Evolutionary conservation across 2,888 invertebrate species (phyloP).

Genomic region (Scaptomyza flava): DNA sequence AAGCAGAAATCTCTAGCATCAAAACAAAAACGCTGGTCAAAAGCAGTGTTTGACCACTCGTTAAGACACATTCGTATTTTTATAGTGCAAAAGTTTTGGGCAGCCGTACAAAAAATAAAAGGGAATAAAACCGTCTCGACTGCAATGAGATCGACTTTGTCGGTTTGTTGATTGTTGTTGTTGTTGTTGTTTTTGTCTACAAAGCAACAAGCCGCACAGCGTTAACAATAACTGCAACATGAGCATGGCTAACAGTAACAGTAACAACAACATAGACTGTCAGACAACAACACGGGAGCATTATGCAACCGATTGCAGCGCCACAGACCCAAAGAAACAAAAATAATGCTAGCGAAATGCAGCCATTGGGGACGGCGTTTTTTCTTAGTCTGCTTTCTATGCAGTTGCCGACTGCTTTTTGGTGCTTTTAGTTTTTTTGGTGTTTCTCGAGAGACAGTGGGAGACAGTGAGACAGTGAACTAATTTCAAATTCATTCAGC

Average conservation of each 20-base stretch:
- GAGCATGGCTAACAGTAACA: conserved; percentile 56
- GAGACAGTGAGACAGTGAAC: conserved; percentile 58
- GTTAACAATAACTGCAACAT: conserved; percentile 76
- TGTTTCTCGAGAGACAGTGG: conserved; percentile 13
- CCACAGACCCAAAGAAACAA: conserved; percentile 19
- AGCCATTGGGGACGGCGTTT: conserved; percentile 26
- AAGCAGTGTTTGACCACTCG: conserved; percentile 30
- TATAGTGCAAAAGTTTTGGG: conserved; percentile 25
- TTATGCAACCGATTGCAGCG: conserved; percentile 73
- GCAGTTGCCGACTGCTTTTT: conserved; percentile 38
- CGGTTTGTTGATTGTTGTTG: conserved; percentile 37
- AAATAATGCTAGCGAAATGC: conserved; percentile 42
- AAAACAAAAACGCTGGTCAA: background rate
- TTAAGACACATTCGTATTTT: conserved; percentile 43
- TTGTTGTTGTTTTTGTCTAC: conserved; percentile 35
- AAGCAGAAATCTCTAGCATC: conserved; percentile 18
- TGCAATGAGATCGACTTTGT: conserved; percentile 43
- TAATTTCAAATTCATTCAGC: conserved; percentile 76
- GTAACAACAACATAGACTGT: conserved; percentile 51
- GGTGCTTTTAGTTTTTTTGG: conserved; percentile 1
- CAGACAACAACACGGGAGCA: conserved; percentile 62
- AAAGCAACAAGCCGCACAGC: conserved; percentile 62
- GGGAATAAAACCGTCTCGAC: conserved; percentile 57
- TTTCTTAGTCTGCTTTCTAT: conserved; percentile 61
- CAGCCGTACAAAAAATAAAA: conserved; percentile 29